phyloP scores from a whole-genome alignment of 2,888 invertebrate genomes.

The Epirrhoe alternata region DNA sequence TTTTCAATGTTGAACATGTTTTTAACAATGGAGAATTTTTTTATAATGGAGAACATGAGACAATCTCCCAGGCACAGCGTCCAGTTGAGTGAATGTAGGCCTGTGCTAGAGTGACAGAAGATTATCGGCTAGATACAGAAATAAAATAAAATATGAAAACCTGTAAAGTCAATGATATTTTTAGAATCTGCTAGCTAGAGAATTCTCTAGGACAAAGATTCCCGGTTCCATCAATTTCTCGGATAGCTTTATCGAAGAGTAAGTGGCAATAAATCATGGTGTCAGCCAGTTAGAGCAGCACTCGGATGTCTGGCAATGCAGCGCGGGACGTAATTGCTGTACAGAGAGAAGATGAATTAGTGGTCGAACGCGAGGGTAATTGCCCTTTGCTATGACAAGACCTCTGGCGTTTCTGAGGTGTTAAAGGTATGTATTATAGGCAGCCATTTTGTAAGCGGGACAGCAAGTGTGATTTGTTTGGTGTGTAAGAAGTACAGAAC shows the following conservation, averaged over 20 bases:
- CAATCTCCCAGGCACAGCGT: too few species aligned
- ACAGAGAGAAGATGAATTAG: slow-evolving; percentile 31
- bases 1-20: too few species aligned
- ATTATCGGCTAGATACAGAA: too few species aligned
- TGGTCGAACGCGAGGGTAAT: slow-evolving; percentile 14
- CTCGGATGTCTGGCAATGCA: slow-evolving; percentile 34
- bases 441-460: too few species aligned
- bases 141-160: too few species aligned
- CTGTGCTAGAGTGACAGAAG: too few species aligned
- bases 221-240: slow-evolving; percentile 14
- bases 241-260: slow-evolving; percentile 12
- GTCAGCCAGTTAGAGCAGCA: slow-evolving; percentile 31
- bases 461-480: background rate
- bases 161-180: background rate
- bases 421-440: too few species aligned
- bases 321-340: slow-evolving; percentile 35
- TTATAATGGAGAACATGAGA: too few species aligned
- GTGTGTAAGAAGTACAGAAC: background rate
- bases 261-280: slow-evolving; percentile 33
- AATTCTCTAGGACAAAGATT: background rate
- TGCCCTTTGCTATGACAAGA: slow-evolving; percentile 16
- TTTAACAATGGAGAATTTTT: too few species aligned
- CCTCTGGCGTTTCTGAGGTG: background rate
- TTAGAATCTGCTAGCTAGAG: background rate
- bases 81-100: too few species aligned